Evolutionary conservation across 2,888 invertebrate genomes (phyloP), one percentile per base, ranked within the genome.

Genomic region (Ellobium chinense): DNA sequence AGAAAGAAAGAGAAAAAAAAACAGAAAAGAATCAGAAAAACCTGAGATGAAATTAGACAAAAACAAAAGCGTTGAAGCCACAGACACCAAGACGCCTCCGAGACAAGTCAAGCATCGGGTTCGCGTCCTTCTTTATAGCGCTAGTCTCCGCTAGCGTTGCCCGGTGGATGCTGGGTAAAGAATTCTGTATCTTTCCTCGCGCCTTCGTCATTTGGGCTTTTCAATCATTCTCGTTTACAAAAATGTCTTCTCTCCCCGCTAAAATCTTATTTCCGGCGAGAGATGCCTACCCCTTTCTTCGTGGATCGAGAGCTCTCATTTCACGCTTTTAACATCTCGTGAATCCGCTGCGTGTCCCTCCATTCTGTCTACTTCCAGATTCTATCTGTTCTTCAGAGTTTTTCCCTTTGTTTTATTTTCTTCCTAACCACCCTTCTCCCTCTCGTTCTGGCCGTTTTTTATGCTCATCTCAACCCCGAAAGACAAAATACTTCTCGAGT

Each of bases 41-140:
- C 1, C 31, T 21, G 18, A 37, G 46, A n/a, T 68, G 56, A 68
- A 77, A 77, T 77, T 34, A 77, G 77, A 77, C 65, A 68, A 68
- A 68, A 68, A 66, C 56, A 77, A 58, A 75, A 68, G 68, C 34
- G 34, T 34, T 27, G 29, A 27, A 68, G 58, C 5, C n/a, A 34
- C 36, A 39, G 77, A 65, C 77, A 56, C 12, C 31, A 1, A 9
- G 77, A 58, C 77, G 77, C 77, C 77, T 31, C 9, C 60, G 5
- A 36, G 73, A 62, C 73, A 56, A 27, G 60, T 18, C 21, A 60
- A n/a, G 21, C 36, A 39, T 4, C 12, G 18, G 2, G 36, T 63
- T 58, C 12, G 9, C 14, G n/a, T 27, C 34, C n/a, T 18, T n/a
- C n/a, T 60, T 46, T 18, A 9, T 18, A 46, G 7, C 18, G 9